Percentiles rank a stretch among this genome's conserved stretches.
These are phyloP conservation scores for Drosophila sturtevanti DNA, from an alignment of 1,140 invertebrate species.

Conservation along the genomic window DNA sequence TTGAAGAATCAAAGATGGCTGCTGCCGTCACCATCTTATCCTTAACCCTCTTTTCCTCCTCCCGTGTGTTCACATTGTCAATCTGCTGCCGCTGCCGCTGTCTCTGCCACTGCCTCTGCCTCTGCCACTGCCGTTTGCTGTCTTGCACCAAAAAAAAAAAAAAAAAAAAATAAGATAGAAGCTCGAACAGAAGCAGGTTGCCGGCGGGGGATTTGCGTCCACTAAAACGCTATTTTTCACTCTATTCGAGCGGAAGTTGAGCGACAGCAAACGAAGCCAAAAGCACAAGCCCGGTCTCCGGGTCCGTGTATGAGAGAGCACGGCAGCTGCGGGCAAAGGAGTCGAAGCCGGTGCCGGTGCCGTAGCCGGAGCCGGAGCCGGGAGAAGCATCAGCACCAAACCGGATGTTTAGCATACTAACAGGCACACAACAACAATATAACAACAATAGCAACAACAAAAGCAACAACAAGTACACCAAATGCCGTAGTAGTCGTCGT, in stretches of 20 bases:
- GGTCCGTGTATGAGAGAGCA: neutral
- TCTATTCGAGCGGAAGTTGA: conserved; percentile 77
- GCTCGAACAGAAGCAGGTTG: conserved; percentile 21
- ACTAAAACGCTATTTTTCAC: conserved; percentile 79
- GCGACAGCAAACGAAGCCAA: conserved; percentile 57
- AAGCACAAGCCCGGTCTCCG: conserved; percentile 18
- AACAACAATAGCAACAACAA: conserved; percentile 27
- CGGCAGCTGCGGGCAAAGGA: conserved; percentile 18
- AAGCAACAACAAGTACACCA: conserved; percentile 27
- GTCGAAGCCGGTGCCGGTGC: conserved; percentile 16
- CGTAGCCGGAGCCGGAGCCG: conserved; percentile 21
- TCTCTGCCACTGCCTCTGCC: neutral
- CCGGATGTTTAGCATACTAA: conserved; percentile 74
- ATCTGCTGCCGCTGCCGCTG: conserved; percentile 26
- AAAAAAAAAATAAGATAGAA: conserved; percentile 1
- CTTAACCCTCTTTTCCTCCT: neutral
- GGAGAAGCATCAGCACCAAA: conserved; percentile 42
- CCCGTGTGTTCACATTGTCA: conserved; percentile 49
- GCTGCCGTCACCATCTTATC: conserved; percentile 1
- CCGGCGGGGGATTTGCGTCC: conserved; percentile 45
- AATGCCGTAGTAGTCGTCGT: conserved; percentile 45
- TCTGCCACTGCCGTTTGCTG: neutral
- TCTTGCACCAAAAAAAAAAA: conserved; percentile 7
- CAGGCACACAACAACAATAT: conserved; percentile 44
- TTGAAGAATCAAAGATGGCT: conserved; percentile 48